Percentiles rank a stretch among this genome's conserved stretches.
These are phyloP conservation scores for Leuctra nigra DNA, from an alignment of 2,888 invertebrate genomes.

Conservation along the genomic window DNA sequence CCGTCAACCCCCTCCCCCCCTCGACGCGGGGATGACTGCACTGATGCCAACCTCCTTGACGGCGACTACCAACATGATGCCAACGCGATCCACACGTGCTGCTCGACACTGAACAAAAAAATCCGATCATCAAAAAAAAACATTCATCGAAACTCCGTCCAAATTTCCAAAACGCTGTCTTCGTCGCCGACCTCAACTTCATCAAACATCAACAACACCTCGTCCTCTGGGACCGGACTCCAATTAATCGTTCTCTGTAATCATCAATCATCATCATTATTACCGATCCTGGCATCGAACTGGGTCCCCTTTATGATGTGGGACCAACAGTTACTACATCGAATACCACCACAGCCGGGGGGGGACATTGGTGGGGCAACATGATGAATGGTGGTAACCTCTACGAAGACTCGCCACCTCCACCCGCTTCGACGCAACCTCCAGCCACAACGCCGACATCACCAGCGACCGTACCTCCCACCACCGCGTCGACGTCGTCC, in stretches of 20 bases:
- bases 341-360: slow-evolving; percentile 17
- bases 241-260: slow-evolving; percentile 3
- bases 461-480: slow-evolving; percentile 38
- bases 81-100: neutral
- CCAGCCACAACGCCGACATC: slow-evolving; percentile 48
- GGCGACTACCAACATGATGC: neutral
- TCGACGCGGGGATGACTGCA: slow-evolving; percentile 5
- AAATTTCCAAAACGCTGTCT: neutral
- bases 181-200: neutral
- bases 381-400: slow-evolving; percentile 72
- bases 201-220: neutral
- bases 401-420: slow-evolving; percentile 52
- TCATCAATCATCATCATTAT: slow-evolving; percentile 19
- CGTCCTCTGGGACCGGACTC: neutral
- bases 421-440: slow-evolving; percentile 34
- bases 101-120: neutral
- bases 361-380: slow-evolving; percentile 55
- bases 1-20: neutral
- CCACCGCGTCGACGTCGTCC: slow-evolving; percentile 41
- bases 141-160: neutral
- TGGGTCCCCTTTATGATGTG: slow-evolving; percentile 18
- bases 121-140: neutral
- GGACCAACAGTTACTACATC: slow-evolving; percentile 14
- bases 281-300: slow-evolving; percentile 19
- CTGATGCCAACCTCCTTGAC: slow-evolving; percentile 4